Evolutionary conservation across 2,797 vertebrate species (phyloP).

Genomic region (Thripadectes ignobilis): DNA sequence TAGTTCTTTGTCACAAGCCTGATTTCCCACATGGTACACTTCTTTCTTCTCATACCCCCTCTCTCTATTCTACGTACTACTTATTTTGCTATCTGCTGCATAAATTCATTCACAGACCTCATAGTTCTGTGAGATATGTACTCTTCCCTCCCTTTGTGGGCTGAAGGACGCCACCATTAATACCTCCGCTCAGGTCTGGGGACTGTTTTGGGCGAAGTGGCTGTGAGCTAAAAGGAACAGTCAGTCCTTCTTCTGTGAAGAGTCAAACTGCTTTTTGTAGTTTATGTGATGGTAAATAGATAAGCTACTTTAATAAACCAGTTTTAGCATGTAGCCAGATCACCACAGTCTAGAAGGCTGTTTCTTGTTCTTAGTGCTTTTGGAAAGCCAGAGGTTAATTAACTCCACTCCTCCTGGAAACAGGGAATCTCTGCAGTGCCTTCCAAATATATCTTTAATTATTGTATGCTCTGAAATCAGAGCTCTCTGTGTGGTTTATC

Average conservation of each 20-base stretch:
- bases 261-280: neutral
- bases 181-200: neutral
- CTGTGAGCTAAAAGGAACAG: accelerated
- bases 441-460: neutral
- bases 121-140: neutral
- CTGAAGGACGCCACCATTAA: neutral
- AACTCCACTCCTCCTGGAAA: neutral
- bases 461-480: neutral
- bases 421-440: neutral
- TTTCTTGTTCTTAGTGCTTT: neutral
- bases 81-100: neutral
- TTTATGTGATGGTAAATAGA: neutral
- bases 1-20: neutral
- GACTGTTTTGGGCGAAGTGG: neutral
- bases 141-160: neutral
- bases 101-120: neutral
- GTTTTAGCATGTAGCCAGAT: neutral
- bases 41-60: neutral
- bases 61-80: neutral
- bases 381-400: conserved; percentile 4
- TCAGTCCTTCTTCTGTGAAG: neutral
- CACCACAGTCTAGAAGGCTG: neutral
- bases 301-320: neutral
- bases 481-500: neutral
- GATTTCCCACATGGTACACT: neutral